Evolutionary conservation across 1,140 invertebrate species (phyloP).

Genomic region (Holotrichia oblita): DNA sequence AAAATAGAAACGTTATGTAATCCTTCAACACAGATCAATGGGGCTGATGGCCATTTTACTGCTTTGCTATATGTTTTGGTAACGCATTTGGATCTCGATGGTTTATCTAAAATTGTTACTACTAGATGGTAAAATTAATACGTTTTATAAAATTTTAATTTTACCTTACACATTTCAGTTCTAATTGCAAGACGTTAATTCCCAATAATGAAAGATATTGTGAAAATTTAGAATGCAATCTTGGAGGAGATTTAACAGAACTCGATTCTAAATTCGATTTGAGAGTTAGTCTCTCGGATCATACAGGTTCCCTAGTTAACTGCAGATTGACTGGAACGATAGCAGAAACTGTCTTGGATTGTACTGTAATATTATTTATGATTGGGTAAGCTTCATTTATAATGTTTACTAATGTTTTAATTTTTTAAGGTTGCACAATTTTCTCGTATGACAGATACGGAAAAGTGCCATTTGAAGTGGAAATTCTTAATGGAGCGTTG

Average conservation of each 20-base stretch:
- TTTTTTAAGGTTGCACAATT: constrained; percentile 59
- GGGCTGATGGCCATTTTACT: constrained; percentile 61
- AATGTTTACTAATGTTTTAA: constrained; percentile 37
- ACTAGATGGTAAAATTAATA: constrained; percentile 59
- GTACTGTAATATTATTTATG: constrained; percentile 54
- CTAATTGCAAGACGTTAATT: constrained; percentile 44
- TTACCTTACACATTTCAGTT: constrained; percentile 46
- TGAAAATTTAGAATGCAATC: constrained; percentile 54
- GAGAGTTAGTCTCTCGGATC: constrained; percentile 63
- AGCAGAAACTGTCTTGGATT: constrained; percentile 61
- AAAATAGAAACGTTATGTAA: constrained; percentile 57
- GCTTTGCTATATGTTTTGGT: constrained; percentile 63
- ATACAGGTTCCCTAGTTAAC: constrained; percentile 64
- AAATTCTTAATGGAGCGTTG: constrained; percentile 64
- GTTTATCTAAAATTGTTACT: constrained; percentile 53
- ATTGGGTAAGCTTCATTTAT: background rate
- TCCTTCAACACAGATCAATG: background rate
- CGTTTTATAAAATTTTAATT: constrained; percentile 35
- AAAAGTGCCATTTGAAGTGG: constrained; percentile 64
- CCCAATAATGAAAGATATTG: constrained; percentile 48
- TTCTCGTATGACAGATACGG: constrained; percentile 56
- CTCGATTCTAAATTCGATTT: constrained; percentile 63
- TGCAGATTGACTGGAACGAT: constrained; percentile 61
- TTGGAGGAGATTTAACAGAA: constrained; percentile 46
- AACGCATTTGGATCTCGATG: constrained; percentile 64